A percentile compares a stretch with the other conserved stretches of the same genome.
Evolutionary conservation across 2,113 vertebrate species (phyloP).

Genomic region (Festucalex cinctus): DNA sequence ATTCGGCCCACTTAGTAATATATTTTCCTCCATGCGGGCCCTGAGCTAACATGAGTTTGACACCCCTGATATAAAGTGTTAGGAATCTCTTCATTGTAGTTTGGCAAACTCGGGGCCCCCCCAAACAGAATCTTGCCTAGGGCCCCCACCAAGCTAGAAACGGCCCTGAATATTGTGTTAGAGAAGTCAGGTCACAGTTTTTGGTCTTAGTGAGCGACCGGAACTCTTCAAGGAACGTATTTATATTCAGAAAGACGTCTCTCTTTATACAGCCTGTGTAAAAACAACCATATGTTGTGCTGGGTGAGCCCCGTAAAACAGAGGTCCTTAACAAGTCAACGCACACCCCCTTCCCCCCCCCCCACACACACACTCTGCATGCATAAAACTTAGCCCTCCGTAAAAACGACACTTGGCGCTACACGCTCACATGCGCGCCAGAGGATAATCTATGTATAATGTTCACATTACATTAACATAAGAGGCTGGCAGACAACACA

Average conservation of each 20-base stretch:
- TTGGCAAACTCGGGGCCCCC: no score
- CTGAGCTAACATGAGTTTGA: no score
- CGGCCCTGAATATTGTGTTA: no score
- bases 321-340: conserved; percentile 48
- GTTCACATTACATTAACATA: not conserved
- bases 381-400: conserved; percentile 9
- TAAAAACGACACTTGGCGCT: not conserved
- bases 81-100: no score
- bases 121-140: no score
- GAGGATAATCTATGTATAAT: not conserved
- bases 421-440: conserved; percentile 9
- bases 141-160: no score
- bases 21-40: no score
- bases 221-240: conserved; percentile 47
- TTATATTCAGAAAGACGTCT: conserved; percentile 63
- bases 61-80: no score
- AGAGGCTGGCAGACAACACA: not conserved
- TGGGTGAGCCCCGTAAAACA: conserved; percentile 60
- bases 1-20: no score
- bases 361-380: conserved; percentile 12
- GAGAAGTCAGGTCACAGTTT: not conserved
- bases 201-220: not conserved
- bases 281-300: conserved; percentile 70
- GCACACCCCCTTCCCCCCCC: conserved; percentile 1
- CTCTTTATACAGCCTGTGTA: conserved; percentile 60